Evolutionary conservation across 2,888 invertebrate species (phyloP).

Genomic region (Hemistola chrysoprasaria): DNA sequence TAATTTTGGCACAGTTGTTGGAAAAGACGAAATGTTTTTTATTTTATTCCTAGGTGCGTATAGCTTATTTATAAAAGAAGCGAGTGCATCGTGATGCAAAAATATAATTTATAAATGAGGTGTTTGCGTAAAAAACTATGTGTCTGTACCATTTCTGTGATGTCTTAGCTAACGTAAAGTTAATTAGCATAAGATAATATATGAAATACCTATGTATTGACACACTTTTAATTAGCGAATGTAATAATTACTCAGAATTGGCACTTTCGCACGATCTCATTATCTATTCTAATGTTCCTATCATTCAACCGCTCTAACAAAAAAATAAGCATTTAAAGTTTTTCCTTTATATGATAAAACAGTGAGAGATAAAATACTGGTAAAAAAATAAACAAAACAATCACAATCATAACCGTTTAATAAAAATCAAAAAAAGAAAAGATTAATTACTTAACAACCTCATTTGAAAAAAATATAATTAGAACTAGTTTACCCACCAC

Average conservation of each 20-base stretch:
- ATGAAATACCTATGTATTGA: slow-evolving; percentile 46
- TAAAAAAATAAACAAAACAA: slow-evolving; percentile 48
- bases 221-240: slow-evolving; percentile 59
- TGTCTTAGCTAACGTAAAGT: slow-evolving; percentile 20
- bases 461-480: slow-evolving; percentile 49
- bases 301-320: no score
- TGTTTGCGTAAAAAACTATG: slow-evolving; percentile 61
- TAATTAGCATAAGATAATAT: slow-evolving; percentile 20
- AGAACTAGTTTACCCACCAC: slow-evolving; percentile 65
- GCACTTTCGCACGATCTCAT: slow-evolving; percentile 51
- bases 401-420: slow-evolving; percentile 69
- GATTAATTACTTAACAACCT: slow-evolving; percentile 52
- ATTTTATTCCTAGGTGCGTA: slow-evolving; percentile 55
- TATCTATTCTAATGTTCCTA: slow-evolving; percentile 32
- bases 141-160: slow-evolving; percentile 23
- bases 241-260: slow-evolving; percentile 50
- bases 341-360: not conserved
- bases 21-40: slow-evolving; percentile 50
- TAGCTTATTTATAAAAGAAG: slow-evolving; percentile 79
- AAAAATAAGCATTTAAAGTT: no score
- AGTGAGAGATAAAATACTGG: slow-evolving; percentile 12
- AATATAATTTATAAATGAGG: slow-evolving; percentile 55
- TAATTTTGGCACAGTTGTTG: slow-evolving; percentile 74
- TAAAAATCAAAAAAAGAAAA: slow-evolving; percentile 63
- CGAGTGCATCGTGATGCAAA: slow-evolving; percentile 74